Base-by-base conservation (phyloP, 53 echinoderm and acorn worm species). In the Apostichopus leukothele region DNA sequence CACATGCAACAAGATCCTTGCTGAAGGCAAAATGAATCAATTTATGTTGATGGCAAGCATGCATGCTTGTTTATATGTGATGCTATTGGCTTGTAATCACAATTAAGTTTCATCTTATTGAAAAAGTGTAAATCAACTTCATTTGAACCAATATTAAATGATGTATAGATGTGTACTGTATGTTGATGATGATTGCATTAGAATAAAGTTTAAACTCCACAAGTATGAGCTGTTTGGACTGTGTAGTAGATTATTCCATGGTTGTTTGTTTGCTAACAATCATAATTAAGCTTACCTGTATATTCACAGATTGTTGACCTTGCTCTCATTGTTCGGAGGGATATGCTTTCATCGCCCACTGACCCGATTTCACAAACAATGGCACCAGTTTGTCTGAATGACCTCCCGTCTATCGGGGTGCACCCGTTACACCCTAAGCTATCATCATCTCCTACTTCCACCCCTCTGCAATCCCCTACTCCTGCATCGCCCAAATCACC, bases 401-500 rank as follows among this genome's bases (percentile, higher is more conserved):
- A 92, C 93, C 90, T 94, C 6, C 89, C 92, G 20, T 92, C 94
- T 8, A 89, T 92, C 18, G 86, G 89, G 26, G 90, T 92, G 63
- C 93, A 91, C 86, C 93, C 95, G 5, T 73, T 89, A 68, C 86
- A 91, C 75, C 91, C 89, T 20, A 91, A 84, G 67, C 73, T 90
- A 22, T 74, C 89, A 76, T 68, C 89, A 9, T 71, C 71, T 61
- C 91, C 89, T 83, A 88, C 60, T 76, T 89, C 94, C 27, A 95
- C 96, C 75, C 96, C 96, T 71, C 87, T 92, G 52, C 96, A 93
- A 61, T 96, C 96, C 7, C 96, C 96, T 7, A 84, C 67, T 51
- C 89, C 94, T 63, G 89, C 96, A 63, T 95, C 96, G 10, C 96
- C 96, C 5, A 96, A 95, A 52, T 95, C 96, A 76, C 96, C 96